Evolutionary conservation across 2,888 invertebrate genomes (phyloP), one percentile per base, ranked within the genome.

Genomic region (Rugalucina vietnamica): DNA sequence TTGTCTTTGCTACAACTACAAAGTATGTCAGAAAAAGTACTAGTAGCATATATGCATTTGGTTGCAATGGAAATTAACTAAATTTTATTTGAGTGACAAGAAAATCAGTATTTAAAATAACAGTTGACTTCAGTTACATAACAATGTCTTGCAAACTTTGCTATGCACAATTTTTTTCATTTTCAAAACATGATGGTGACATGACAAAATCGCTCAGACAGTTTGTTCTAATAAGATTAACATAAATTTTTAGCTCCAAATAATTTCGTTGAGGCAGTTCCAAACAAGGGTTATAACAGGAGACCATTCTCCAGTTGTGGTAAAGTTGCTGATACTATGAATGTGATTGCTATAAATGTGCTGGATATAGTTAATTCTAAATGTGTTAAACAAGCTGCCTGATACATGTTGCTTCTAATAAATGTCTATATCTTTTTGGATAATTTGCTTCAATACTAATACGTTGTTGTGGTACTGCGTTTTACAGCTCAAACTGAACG

Each of bases 391-490:
- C 10, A 12, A 43, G 43, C 43, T 12, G 8, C 18, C 43, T 43
- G 18, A 18, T 43, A 43, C 43, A 43, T 43, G 43, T 43, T 18
- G 43, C 43, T 43, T 43, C 18, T 60, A 60, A 60, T 29, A 60
- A 10, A 60, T 21, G 54, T 54, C 21, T 12, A 8, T 43, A 18
- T 43, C 43, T 43, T 8, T 43, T 43, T 43, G 43, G 8, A 43
- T 43, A 18, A n/a, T 43, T 43, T 43, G 43, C 18, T 18, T 43
- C 54, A 54, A 5, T 10, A 50, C 18, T 50, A 50, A 50, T 24
- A 50, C 18, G 50, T 21, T 50, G 50, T 50, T 65, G 65, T 65
- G 65, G 65, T 65, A 34, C 39, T 72, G 72, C 39, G 72, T 72
- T 1, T 72, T 72, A 29, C 72, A 72, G 72, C 49, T 49, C 72